A percentile compares a stretch with the other conserved stretches of the same genome.
These are phyloP conservation scores for Nyctibius grandis DNA, from an alignment of 2,797 vertebrate genomes.

Conservation along the genomic window DNA sequence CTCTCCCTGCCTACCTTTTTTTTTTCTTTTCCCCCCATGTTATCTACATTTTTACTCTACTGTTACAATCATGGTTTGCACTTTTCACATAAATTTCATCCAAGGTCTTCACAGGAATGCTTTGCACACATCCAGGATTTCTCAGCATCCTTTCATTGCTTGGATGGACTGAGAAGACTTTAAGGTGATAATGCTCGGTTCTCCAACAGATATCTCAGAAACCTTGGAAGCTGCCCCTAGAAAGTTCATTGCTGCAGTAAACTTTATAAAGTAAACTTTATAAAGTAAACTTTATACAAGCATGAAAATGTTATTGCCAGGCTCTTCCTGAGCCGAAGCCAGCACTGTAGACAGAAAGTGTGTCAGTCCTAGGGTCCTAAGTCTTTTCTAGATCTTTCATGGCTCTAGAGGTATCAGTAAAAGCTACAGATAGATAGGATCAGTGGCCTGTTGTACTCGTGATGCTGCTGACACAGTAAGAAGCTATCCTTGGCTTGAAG, in stretches of 20 bases:
- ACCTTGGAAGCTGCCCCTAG: not conserved
- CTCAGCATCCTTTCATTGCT: not conserved
- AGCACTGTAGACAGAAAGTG: not conserved
- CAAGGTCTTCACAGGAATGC: not conserved
- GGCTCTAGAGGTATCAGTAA: not conserved
- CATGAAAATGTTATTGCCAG: not conserved
- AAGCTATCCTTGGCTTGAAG: not conserved
- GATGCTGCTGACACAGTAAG: not conserved
- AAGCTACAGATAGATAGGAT: not conserved
- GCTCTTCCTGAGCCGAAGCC: not conserved
- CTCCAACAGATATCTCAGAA: not conserved
- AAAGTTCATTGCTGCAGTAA: not conserved
- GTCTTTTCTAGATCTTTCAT: not conserved
- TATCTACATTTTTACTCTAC: not conserved
- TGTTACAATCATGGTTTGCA: not conserved
- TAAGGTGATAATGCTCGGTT: not conserved
- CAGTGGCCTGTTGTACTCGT: accelerated
- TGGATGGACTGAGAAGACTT: not conserved
- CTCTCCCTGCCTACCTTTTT: not conserved
- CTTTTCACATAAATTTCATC: not conserved
- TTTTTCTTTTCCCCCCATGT: not conserved
- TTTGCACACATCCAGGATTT: not conserved
- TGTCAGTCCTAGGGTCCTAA: not conserved
- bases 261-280: too few species aligned
- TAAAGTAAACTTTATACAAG: not conserved